Evolutionary conservation across 2,888 invertebrate species (phyloP), one percentile per base, ranked within the genome.

Genomic region (Torymus texanus): DNA sequence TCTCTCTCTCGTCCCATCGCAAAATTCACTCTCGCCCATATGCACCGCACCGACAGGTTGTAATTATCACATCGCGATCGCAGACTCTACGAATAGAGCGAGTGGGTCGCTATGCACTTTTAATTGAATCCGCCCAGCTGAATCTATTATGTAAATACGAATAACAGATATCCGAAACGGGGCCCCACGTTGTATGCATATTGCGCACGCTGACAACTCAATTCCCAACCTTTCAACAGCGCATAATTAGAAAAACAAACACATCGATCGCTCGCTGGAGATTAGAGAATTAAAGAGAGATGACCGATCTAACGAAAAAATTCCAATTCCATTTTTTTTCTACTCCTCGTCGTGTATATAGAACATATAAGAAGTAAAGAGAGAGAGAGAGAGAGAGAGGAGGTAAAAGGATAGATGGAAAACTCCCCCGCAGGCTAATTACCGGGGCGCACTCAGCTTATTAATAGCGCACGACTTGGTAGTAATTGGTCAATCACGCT

Each of bases 401-500:
- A 29, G 29, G 5, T 3, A 29, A 29, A 29, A 29, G 29, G 29
- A 29, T 29, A 29, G 55, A 14, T 11, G 59, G 68, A 75, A 66
- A 66, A 67, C 21, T 68, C 56, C 21, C 18, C 62, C 14, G n/a
- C 67, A 14, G 70, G 76, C 59, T 71, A 77, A 77, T 77, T 77
- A 77, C 51, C 62, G 41, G 18, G 21, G 21, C 58, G 18, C 73
- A 63, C 29, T 67, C 24, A 67, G n/a, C 61, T 67, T 67, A 73
- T 73, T 78, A 78, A 78, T 78, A 67, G 73, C 73, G 18, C 71
- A 74, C 79, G 78, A 75, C 76, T 76, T 55, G 75, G 82, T 79
- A 78, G 81, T 79, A 78, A 82, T 82, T 82, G 82, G 79, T 71
- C 82, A 77, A 78, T 78, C 78, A 78, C 61, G 73, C 67, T 62